Conservation (phyloP, 2,797 vertebrate genomes). For the Lagothrix lagotricha region DNA sequence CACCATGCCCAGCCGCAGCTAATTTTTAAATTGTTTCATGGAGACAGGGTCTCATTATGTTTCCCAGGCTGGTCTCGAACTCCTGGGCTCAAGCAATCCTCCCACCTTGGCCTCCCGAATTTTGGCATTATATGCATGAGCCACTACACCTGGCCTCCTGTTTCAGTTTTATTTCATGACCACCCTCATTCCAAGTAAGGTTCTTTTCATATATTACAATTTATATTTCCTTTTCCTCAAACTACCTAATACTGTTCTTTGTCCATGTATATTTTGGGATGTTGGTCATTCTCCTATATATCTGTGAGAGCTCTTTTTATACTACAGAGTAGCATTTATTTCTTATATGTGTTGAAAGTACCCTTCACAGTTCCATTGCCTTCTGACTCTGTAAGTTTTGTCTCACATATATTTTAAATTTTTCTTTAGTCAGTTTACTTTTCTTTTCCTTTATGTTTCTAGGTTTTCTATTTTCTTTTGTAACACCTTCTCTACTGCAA, state of each 20-base stretch:
- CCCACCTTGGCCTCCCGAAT: no score
- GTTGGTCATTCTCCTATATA: background rate
- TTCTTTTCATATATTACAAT: background rate
- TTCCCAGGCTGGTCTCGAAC: no score
- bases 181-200: background rate
- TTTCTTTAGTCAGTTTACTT: background rate
- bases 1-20: fast-evolving
- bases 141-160: no score
- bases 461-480: background rate
- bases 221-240: background rate
- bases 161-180: background rate
- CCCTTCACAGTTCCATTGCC: background rate
- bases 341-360: background rate
- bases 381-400: background rate
- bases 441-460: background rate
- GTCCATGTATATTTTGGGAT: background rate
- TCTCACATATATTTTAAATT: background rate
- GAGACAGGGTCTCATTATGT: no score
- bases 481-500: background rate
- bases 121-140: no score
- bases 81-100: no score
- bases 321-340: background rate
- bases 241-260: background rate
- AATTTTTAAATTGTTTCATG: no score
- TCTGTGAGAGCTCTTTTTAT: background rate